These are phyloP conservation scores for Limanda limanda DNA, from an alignment of 2,113 vertebrate genomes.

Conservation along the genomic window DNA sequence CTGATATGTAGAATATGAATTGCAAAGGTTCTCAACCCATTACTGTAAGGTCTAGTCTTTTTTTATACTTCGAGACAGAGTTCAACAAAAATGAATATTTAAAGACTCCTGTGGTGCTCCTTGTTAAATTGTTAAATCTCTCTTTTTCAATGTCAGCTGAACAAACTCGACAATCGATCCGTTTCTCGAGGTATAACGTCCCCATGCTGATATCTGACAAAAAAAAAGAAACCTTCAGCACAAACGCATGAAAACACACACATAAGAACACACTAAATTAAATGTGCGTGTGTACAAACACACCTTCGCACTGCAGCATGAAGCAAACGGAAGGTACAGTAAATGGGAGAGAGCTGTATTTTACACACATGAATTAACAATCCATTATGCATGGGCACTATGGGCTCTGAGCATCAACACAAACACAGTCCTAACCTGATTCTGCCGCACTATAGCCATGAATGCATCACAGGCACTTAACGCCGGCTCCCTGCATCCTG, in stretches of 20 bases:
- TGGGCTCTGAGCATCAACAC: slow-evolving; percentile 48
- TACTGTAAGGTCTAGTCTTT: slow-evolving; percentile 20
- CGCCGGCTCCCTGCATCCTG: slow-evolving; percentile 28
- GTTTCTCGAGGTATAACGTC: slow-evolving; percentile 16
- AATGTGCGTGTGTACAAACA: neutral
- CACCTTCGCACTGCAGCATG: slow-evolving; percentile 5
- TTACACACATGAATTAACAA: slow-evolving; percentile 61
- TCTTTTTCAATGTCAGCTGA: slow-evolving; percentile 39
- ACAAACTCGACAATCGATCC: slow-evolving; percentile 33
- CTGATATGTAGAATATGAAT: slow-evolving; percentile 1
- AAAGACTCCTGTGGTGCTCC: slow-evolving; percentile 37
- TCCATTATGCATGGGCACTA: slow-evolving; percentile 62
- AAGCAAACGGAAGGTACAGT: slow-evolving; percentile 11
- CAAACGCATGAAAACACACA: neutral
- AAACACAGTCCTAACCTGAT: slow-evolving; percentile 54
- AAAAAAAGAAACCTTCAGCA: neutral
- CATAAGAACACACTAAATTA: neutral
- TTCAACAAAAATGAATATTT: slow-evolving; percentile 63
- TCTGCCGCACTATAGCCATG: slow-evolving; percentile 21
- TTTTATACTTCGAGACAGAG: slow-evolving; percentile 38
- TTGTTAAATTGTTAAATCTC: slow-evolving; percentile 60
- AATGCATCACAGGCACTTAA: slow-evolving; percentile 46
- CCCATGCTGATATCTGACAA: slow-evolving; percentile 18
- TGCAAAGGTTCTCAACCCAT: slow-evolving; percentile 8
- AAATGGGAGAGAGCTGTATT: slow-evolving; percentile 36